phyloP scores from a whole-genome alignment of 2,888 invertebrate species.

The Brachyptera putata region DNA sequence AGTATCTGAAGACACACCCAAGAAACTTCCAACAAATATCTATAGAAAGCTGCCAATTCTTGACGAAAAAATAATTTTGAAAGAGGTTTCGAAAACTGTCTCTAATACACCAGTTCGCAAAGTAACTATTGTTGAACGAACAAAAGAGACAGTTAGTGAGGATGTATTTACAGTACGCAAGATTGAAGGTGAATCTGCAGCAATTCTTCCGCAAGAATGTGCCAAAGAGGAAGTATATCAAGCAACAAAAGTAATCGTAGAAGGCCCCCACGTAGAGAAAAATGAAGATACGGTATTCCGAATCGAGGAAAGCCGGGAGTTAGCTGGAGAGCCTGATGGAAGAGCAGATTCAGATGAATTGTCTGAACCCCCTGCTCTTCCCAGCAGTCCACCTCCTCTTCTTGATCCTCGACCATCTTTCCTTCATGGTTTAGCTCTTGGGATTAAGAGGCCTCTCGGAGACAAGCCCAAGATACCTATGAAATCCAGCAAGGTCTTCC shows the following conservation, averaged over 20 bases:
- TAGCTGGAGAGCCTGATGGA: conserved; percentile 84
- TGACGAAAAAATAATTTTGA: background rate
- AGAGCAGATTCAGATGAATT: conserved; percentile 74
- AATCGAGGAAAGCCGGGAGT: conserved; percentile 62
- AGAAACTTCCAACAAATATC: background rate
- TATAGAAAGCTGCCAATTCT: conserved; percentile 3
- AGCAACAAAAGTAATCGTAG: background rate
- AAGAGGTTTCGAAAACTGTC: background rate
- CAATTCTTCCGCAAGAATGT: background rate
- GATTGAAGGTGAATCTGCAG: background rate
- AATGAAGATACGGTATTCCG: conserved; percentile 38
- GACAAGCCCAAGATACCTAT: conserved; percentile 38
- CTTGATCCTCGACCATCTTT: conserved; percentile 61
- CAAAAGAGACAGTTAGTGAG: background rate
- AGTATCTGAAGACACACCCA: background rate
- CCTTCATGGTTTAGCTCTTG: conserved; percentile 64
- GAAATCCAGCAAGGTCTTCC: conserved; percentile 34
- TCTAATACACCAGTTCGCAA: background rate
- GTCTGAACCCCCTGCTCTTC: conserved; percentile 63
- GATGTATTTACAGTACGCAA: background rate
- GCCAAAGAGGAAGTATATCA: background rate
- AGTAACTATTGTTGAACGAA: background rate
- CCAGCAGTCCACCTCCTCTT: conserved; percentile 62
- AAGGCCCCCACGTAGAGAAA: conserved; percentile 21
- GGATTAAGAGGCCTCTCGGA: conserved; percentile 45